These are phyloP conservation scores for Gorsachius goisagi DNA, from an alignment of 2,113 vertebrate genomes.

Conservation along the genomic window DNA sequence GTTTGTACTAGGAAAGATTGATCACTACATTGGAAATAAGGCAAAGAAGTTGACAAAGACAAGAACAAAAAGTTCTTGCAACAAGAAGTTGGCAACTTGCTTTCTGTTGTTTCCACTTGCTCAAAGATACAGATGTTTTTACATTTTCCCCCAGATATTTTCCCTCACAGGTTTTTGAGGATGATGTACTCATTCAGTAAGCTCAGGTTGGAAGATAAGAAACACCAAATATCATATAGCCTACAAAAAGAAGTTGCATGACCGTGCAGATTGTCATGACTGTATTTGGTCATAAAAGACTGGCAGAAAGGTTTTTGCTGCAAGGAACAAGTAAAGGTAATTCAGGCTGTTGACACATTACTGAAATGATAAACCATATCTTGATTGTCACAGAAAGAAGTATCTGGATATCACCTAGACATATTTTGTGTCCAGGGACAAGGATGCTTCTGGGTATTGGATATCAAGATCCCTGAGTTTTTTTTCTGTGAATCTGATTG, in stretches of 20 bases:
- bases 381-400: not conserved
- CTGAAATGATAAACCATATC: not conserved
- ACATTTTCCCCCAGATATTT: not conserved
- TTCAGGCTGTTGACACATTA: not conserved
- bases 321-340: not conserved
- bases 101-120: not conserved
- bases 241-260: not conserved
- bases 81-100: not conserved
- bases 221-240: not conserved
- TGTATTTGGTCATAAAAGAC: not conserved
- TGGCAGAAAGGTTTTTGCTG: not conserved
- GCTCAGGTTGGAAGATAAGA: not conserved
- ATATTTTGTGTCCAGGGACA: not conserved
- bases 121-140: not conserved
- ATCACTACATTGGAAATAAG: not conserved
- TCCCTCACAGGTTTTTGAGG: not conserved
- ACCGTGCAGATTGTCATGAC: not conserved
- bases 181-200: not conserved
- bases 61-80: not conserved
- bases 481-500: rapidly evolving
- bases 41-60: not conserved
- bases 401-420: not conserved
- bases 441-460: not conserved
- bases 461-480: not conserved
- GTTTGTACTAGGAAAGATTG: not conserved